phyloP scores from a whole-genome alignment of 23 tunicate species.

The Ciona savignyi region DNA sequence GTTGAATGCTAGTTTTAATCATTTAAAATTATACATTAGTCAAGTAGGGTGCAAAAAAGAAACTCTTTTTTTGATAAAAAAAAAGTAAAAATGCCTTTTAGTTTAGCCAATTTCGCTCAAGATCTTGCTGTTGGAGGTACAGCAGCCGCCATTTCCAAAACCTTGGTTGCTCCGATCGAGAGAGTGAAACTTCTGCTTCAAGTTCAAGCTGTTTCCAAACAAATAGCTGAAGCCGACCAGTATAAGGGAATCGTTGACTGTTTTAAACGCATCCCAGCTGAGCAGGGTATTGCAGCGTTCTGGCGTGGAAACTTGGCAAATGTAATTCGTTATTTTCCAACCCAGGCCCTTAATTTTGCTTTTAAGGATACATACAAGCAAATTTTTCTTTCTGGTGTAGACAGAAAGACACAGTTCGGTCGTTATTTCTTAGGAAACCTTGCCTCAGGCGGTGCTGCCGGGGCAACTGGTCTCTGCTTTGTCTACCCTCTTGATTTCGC shows the following conservation, averaged over 20 bases:
- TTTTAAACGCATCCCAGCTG: constrained; percentile 56
- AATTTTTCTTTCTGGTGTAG: constrained; percentile 11
- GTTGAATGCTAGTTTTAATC: not conserved
- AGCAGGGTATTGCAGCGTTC: constrained; percentile 68
- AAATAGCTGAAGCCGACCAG: constrained; percentile 39
- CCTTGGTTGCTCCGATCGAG: constrained; percentile 83
- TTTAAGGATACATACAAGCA: constrained; percentile 80
- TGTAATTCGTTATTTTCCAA: constrained; percentile 72
- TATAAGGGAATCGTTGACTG: constrained; percentile 87
- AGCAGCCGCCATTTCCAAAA: constrained; percentile 89
- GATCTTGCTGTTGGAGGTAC: constrained; percentile 84
- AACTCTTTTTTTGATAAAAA: no score
- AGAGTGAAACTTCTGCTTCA: constrained; percentile 89
- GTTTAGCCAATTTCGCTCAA: constrained; percentile 39
- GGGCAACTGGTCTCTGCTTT: constrained; percentile 76
- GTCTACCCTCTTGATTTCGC: constrained; percentile 94
- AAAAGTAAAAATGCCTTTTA: constrained; percentile 26
- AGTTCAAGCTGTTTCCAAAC: constrained; percentile 81
- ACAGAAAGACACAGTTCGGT: constrained; percentile 39
- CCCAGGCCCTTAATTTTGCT: constrained; percentile 90
- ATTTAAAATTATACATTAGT: not conserved
- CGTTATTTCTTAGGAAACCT: constrained; percentile 48
- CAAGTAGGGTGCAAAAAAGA: not conserved
- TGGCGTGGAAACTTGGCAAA: constrained; percentile 94
- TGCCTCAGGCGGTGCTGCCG: constrained; percentile 92